Evolutionary conservation across 2,888 invertebrate genomes (phyloP), one percentile per base, ranked within the genome.

Genomic region (Drosophila seclusa): DNA sequence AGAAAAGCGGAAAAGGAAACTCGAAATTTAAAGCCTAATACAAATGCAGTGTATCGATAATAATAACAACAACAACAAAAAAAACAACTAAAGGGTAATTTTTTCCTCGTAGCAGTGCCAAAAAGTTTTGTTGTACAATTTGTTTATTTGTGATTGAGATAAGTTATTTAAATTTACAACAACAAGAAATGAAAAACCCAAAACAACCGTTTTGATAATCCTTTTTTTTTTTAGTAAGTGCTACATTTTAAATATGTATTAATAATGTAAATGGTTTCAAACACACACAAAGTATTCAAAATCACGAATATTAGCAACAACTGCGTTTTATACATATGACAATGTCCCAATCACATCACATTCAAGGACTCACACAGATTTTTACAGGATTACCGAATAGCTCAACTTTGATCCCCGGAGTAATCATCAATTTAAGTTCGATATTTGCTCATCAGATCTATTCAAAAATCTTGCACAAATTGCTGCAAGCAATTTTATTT

Each of bases 51-150:
- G 36, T 55, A 76, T 55, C 55, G 65, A 73, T 40, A 60, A 67
- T 27, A 67, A 65, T n/a, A 61, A 68, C 16, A 61, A 60, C 31
- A 61, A 60, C 31, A 78, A 54, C 34, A 69, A 61, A 36, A 64
- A 69, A 32, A 78, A 68, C 49, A 73, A 78, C 71, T 70, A 82
- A 79, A 85, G 76, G 86, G 86, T 82, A 85, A 82, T 85, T 82
- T 84, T 80, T 78, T 85, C 80, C 80, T 70, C 80, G 71, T 79
- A 82, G 83, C 61, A 76, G 69, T 75, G 71, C 64, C 68, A 70
- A 53, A 63, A n/a, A 53, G 29, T 75, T 65, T 65, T 55, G 59
- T 83, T 64, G 54, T 61, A 60, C 45, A 54, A 53, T 62, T 69
- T 68, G 53, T 59, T 80, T 57, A 31, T 60, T 66, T 75, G 34